These are phyloP conservation scores for Drosophila longiperda DNA, from an alignment of 2,888 invertebrate genomes.

Conservation along the genomic window DNA sequence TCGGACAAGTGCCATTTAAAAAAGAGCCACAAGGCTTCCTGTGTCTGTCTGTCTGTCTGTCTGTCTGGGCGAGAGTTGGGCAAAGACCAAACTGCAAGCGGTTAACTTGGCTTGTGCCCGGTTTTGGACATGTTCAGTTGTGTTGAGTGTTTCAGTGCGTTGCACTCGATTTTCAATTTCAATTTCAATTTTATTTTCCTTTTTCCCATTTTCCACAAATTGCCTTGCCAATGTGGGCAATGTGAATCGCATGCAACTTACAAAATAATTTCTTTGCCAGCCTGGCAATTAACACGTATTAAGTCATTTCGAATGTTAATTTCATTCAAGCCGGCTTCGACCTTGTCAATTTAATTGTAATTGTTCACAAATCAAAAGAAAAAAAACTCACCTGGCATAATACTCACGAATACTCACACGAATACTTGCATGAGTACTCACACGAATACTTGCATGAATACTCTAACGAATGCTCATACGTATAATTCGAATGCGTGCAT, in stretches of 20 bases:
- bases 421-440: not conserved
- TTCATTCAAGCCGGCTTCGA: constrained; percentile 54
- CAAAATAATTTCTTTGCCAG: constrained; percentile 12
- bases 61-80: constrained; percentile 3
- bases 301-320: constrained; percentile 70
- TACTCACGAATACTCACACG: not conserved
- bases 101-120: constrained; percentile 10
- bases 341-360: constrained; percentile 70
- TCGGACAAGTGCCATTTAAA: constrained; percentile 3
- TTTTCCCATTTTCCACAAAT: not conserved
- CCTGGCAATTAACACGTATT: constrained; percentile 64
- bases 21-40: constrained; percentile 1
- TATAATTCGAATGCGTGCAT: not conserved
- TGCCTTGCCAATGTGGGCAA: not conserved
- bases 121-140: constrained; percentile 20
- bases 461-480: not conserved
- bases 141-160: constrained; percentile 32
- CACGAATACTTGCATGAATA: not conserved
- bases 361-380: constrained; percentile 25
- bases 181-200: constrained; percentile 18
- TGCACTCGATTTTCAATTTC: constrained; percentile 45
- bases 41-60: not conserved
- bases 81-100: constrained; percentile 1
- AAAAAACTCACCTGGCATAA: not conserved
- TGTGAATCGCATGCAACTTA: constrained; percentile 23